These are phyloP conservation scores for Phaethon lepturus DNA, from an alignment of 2,113 vertebrate species.

Conservation along the genomic window DNA sequence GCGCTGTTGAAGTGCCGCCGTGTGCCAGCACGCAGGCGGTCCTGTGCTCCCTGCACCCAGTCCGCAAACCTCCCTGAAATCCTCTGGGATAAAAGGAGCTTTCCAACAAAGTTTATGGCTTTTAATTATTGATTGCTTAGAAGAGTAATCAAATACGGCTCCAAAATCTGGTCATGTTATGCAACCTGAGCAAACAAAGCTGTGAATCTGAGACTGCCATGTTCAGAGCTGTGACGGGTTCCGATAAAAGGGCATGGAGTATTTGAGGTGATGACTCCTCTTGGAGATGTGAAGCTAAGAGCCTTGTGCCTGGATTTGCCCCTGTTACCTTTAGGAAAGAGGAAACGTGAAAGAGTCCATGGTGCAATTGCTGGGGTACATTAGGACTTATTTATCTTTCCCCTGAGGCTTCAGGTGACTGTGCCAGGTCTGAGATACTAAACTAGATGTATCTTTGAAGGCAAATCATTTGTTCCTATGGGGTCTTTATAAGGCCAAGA, in stretches of 20 bases:
- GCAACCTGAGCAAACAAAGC: background rate
- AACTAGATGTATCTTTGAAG: background rate
- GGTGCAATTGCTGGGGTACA: background rate
- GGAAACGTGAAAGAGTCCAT: background rate
- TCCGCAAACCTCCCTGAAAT: background rate
- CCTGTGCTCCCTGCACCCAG: background rate
- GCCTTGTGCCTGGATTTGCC: background rate
- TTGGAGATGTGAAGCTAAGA: background rate
- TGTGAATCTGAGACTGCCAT: background rate
- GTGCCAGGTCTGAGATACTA: background rate
- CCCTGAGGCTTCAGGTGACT: background rate
- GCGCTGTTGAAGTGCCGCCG: background rate
- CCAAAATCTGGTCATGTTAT: background rate
- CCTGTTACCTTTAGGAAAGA: background rate
- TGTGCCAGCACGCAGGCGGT: background rate
- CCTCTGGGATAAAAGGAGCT: background rate
- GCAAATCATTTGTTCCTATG: background rate
- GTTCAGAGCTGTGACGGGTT: background rate
- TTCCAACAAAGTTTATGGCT: background rate
- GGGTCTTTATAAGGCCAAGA: background rate
- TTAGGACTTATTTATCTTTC: background rate
- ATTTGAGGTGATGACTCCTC: background rate
- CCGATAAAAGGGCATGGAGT: background rate
- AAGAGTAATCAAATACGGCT: conserved; percentile 35
- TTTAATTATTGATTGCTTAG: conserved; percentile 29